Evolutionary conservation across 2,797 vertebrate species (phyloP).

Genomic region (Muscicapa comitata): DNA sequence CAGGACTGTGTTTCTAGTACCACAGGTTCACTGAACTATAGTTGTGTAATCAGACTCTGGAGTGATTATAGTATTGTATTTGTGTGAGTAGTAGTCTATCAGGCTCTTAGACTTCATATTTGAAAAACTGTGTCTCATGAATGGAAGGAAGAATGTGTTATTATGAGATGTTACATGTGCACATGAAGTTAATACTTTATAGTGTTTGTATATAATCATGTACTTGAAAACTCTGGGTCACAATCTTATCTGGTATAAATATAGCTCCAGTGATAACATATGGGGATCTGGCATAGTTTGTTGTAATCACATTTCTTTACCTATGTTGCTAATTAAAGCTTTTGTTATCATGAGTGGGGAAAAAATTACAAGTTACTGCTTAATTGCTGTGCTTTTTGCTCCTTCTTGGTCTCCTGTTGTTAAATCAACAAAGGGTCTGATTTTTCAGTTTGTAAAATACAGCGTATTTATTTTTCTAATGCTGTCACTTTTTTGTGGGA

Average conservation of each 20-base stretch:
- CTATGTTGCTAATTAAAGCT: slow-evolving; percentile 58
- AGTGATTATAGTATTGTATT: background rate
- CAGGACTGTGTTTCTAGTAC: background rate
- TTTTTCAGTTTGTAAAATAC: background rate
- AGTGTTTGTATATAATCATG: slow-evolving; percentile 9
- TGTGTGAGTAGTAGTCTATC: background rate
- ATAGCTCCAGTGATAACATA: slow-evolving; percentile 14
- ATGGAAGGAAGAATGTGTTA: background rate
- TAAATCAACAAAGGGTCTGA: background rate
- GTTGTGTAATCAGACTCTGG: background rate
- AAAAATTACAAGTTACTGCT: slow-evolving; percentile 8
- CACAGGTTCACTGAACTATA: background rate
- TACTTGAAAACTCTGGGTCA: slow-evolving; percentile 36
- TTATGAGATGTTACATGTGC: background rate
- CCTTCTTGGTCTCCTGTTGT: background rate
- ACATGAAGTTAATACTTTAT: background rate
- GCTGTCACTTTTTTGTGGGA: background rate
- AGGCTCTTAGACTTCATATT: background rate
- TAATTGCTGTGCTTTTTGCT: background rate
- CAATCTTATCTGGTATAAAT: slow-evolving; percentile 52
- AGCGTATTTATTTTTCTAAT: background rate
- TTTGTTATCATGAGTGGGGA: slow-evolving; percentile 3
- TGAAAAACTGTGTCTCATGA: background rate
- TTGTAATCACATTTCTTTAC: slow-evolving; percentile 51
- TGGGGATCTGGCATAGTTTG: slow-evolving; percentile 39